These are phyloP conservation scores for Drosophila pseudoobscura DNA, from an alignment of 1,140 invertebrate genomes.

Conservation along the genomic window DNA sequence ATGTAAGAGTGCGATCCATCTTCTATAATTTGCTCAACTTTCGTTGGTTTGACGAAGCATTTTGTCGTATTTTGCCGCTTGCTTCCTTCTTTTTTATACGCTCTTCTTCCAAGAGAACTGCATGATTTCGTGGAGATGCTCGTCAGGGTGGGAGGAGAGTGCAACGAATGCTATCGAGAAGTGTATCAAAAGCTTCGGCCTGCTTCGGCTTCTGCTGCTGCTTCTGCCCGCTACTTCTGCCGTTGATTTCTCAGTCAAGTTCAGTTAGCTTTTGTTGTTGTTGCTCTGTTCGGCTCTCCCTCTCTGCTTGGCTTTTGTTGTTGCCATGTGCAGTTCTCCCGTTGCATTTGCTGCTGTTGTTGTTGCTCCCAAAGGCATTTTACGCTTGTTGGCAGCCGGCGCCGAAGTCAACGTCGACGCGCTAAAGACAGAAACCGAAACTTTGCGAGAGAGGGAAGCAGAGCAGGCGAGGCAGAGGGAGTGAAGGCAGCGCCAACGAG, in stretches of 20 bases:
- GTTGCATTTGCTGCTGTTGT: constrained; percentile 37
- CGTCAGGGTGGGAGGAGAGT: too few relatives aligned
- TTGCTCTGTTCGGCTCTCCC: constrained; percentile 17
- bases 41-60: constrained; percentile 25
- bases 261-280: constrained; percentile 69
- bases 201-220: too few relatives aligned
- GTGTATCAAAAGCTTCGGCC: too few relatives aligned
- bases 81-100: constrained; percentile 6
- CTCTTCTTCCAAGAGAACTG: neutral
- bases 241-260: constrained; percentile 72
- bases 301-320: constrained; percentile 44
- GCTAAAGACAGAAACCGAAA: constrained; percentile 36
- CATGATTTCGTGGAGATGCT: too few relatives aligned
- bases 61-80: constrained; percentile 35
- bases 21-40: constrained; percentile 32
- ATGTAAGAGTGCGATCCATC: constrained; percentile 3
- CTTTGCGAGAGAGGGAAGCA: neutral
- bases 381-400: constrained; percentile 70
- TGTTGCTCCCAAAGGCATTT: constrained; percentile 69
- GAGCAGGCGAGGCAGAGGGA: neutral
- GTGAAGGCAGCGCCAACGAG: constrained; percentile 59
- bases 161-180: too few relatives aligned
- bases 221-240: constrained; percentile 12
- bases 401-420: constrained; percentile 49
- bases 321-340: constrained; percentile 63